Evolutionary conservation across 1,140 invertebrate species (phyloP), one percentile per base, ranked within the genome.

Genomic region (Drosophila ohnishii): DNA sequence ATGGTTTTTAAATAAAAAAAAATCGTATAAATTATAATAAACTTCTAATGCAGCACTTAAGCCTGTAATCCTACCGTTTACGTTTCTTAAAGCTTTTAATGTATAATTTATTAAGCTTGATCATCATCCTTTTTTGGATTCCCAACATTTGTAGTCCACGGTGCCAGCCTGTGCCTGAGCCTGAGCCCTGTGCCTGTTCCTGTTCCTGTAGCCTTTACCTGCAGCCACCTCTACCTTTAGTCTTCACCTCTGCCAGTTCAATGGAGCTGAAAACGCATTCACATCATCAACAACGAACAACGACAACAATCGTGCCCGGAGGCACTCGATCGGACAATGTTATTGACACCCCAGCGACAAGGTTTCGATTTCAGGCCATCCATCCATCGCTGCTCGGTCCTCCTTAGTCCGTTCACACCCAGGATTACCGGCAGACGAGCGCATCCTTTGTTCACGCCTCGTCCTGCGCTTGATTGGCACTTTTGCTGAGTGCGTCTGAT

Each of bases 401-500:
- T 14, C 32, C 58, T 19, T 1, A 10, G 32, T 57, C 39, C 62
- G 6, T 65, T 75, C 74, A 69, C 63, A 61, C 63, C 72, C 74
- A 76, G 73, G 63, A 71, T 71, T 71, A 71, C 57, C 40, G 30
- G 39, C 58, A 74, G 58, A 37, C 40, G 59, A 61, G 35, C 58
- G 73, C 73, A 67, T 75, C 73, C 73, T 75, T 75, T 75, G 78
- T 63, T 40, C 56, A 45, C 35, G 19, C 34, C 16, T 66, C 56
- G 34, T 66, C 56, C 51, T 59, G 58, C 57, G 48, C 65, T 79
- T 87, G 84, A 87, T 87, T 87, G 83, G 67, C 83, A 87, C 76
- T 83, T 87, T 77, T 61, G 75, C 61, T 86, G 84, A 86, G 79
- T 87, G 75, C 83, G 53, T 70, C 53, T 82, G 83, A 86, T 85